Evolutionary conservation across 2,888 invertebrate genomes (phyloP).

Genomic region (Teleogryllus oceanicus): DNA sequence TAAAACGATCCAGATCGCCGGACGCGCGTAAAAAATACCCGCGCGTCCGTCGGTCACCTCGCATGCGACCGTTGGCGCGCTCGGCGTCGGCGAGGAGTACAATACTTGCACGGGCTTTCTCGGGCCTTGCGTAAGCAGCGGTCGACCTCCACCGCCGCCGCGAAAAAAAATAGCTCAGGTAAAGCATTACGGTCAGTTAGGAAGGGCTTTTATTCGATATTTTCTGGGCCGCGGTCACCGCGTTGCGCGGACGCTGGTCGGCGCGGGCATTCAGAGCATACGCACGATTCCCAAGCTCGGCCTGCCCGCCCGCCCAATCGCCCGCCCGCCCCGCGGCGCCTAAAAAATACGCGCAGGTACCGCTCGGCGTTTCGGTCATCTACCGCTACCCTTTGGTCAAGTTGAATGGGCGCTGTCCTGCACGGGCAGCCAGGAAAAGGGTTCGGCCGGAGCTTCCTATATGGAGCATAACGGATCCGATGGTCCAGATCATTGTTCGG

Average conservation of each 20-base stretch:
- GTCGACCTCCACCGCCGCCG: not conserved
- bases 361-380: not conserved
- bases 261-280: not conserved
- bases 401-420: not conserved
- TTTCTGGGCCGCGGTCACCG: conserved; percentile 6
- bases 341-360: not conserved
- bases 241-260: not conserved
- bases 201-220: not conserved
- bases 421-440: not conserved
- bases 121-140: not conserved
- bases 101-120: not conserved
- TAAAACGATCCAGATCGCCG: not conserved
- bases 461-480: conserved; percentile 2
- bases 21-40: not conserved
- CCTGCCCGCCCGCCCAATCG: too few relatives aligned
- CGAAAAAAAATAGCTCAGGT: not conserved
- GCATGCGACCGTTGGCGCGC: not conserved
- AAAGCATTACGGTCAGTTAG: not conserved
- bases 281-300: not conserved
- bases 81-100: not conserved
- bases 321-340: not conserved
- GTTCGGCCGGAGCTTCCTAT: not conserved
- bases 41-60: not conserved
- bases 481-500: conserved; percentile 9
- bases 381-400: conserved; percentile 7